Evolutionary conservation across 1,140 invertebrate genomes (phyloP), one percentile per base, ranked within the genome.

Genomic region (Musca domestica): DNA sequence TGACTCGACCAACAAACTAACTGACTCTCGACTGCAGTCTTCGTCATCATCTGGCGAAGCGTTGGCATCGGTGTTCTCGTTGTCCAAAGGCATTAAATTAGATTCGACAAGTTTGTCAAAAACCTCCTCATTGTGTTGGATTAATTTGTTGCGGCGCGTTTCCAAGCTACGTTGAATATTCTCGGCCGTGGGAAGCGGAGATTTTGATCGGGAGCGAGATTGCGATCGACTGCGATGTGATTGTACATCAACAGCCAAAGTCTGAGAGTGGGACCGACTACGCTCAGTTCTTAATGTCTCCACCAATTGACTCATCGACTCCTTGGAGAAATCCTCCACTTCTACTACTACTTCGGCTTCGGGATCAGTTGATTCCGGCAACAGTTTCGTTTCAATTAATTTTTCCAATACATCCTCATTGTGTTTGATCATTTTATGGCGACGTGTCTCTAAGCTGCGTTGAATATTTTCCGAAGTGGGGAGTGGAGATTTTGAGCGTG

Each of bases 381-480:
- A 25, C 49, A 48, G 6, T 20, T 41, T 34, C 6, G 67, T 47
- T 41, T 71, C 67, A 2, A 68, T 69, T 0, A 79, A 68, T 67
- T 74, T 72, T 27, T 77, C 77, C 6, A 72, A 64, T 2, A 79
- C 15, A 9, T 79, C 74, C 49, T 79, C 77, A 17, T 79, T 79
- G 5, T 79, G 77, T 20, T 70, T 67, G 7, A 76, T 79, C 17
- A 74, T 71, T 46, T 72, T 79, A 0, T 64, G 51, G 1, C 77
- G 67, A 0, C 77, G 52, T 3, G 64, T 71, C 34, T 79, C 75
- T 46, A 79, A 25, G 9, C 77, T 77, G 49, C 73, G 74, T 12
- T 67, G 63, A 6, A 79, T 69, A 47, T 79, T 79, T 22, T 72
- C 74, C 0, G 77, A 63, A 0, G 77, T 79, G n/a, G 77, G 77